Percentiles rank a stretch among this genome's conserved stretches.
Conservation (phyloP, 1,140 invertebrate genomes). For the Pteromalus puparum region DNA sequence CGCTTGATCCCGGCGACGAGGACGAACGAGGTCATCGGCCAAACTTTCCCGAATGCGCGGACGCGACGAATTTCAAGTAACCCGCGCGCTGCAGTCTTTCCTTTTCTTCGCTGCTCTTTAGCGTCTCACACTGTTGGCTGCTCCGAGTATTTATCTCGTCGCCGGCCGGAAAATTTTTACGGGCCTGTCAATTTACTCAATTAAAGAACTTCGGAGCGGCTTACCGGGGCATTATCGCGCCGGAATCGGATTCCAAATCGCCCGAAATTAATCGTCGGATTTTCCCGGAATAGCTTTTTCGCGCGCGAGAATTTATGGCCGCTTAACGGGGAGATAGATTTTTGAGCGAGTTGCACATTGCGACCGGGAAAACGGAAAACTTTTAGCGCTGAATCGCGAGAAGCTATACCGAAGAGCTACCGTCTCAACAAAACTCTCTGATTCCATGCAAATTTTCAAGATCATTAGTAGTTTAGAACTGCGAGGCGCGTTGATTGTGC, state of each 20-base stretch:
- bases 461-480: neutral
- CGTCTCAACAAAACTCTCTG: neutral
- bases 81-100: slow-evolving; percentile 1
- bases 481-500: neutral
- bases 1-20: slow-evolving; percentile 46
- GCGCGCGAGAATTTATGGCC: slow-evolving; percentile 6
- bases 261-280: slow-evolving; percentile 33
- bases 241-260: slow-evolving; percentile 36
- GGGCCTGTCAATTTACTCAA: slow-evolving; percentile 33
- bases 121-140: no score
- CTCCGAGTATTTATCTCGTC: neutral
- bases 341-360: neutral
- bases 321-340: neutral
- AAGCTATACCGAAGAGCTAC: no score
- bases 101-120: slow-evolving; percentile 28
- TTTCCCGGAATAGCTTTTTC: slow-evolving; percentile 8
- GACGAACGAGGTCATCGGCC: slow-evolving; percentile 56
- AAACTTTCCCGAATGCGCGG: slow-evolving; percentile 55
- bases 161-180: neutral
- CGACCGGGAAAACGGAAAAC: no score
- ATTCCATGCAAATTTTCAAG: neutral
- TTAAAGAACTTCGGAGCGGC: slow-evolving; percentile 51
- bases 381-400: no score
- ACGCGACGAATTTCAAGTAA: slow-evolving; percentile 53
- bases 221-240: slow-evolving; percentile 41